Percentiles rank a stretch among this genome's conserved stretches.
Conservation (phyloP, 1,140 invertebrate species). For the Trichonephila clavata region DNA sequence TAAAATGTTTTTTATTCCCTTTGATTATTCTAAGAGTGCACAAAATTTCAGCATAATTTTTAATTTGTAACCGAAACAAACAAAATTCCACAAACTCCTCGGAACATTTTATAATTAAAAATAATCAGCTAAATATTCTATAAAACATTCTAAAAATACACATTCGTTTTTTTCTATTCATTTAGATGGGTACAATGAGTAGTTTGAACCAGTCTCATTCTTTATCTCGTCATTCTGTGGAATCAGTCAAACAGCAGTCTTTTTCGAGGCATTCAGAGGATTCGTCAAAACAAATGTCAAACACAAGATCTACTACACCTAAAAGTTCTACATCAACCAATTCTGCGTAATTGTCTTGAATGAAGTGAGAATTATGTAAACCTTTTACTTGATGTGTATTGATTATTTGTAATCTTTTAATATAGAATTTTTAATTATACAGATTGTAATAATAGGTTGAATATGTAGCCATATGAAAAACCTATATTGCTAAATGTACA, state of each 20-base stretch:
- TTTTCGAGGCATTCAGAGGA: conserved; percentile 75
- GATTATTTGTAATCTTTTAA: neutral
- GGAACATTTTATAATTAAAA: too few species aligned
- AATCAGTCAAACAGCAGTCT: conserved; percentile 63
- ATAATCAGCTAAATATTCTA: too few species aligned
- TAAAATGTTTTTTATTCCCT: too few species aligned
- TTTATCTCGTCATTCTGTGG: conserved; percentile 56
- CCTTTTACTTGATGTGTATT: neutral
- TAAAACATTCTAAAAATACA: neutral
- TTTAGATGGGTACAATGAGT: conserved; percentile 77
- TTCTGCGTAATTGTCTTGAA: conserved; percentile 30
- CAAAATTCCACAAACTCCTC: too few species aligned
- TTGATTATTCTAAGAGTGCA: too few species aligned
- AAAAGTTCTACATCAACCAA: conserved; percentile 65
- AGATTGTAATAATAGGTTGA: neutral
- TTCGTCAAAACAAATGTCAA: conserved; percentile 61
- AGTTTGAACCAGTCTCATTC: conserved; percentile 77
- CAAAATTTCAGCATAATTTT: too few species aligned
- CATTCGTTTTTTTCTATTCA: neutral
- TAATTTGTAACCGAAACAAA: too few species aligned
- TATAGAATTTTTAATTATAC: neutral
- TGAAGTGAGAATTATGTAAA: neutral
- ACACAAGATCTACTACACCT: conserved; percentile 62
- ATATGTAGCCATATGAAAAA: neutral
- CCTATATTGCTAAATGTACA: neutral